A percentile compares a stretch with the other conserved stretches of the same genome.
phyloP scores from a whole-genome alignment of 2,888 invertebrate species.

The Chrysomela aeneicollis region DNA sequence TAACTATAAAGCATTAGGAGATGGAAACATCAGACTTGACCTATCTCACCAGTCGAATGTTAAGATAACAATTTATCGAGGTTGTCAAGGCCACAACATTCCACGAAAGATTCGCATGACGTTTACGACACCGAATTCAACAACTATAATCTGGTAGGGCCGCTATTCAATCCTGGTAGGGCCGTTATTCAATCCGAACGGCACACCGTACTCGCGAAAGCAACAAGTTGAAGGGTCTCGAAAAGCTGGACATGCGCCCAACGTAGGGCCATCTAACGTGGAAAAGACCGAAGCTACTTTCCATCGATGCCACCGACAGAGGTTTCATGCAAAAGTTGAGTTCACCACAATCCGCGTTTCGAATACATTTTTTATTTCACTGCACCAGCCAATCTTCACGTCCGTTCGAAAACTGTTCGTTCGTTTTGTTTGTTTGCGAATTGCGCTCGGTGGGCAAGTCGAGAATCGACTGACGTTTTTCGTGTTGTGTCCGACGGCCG shows the following conservation, averaged over 20 bases:
- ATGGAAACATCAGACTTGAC: neutral
- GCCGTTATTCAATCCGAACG: neutral
- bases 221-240: neutral
- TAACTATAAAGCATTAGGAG: too few relatives aligned
- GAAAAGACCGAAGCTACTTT: neutral
- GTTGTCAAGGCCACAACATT: neutral
- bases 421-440: constrained; percentile 22
- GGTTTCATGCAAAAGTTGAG: constrained; percentile 7
- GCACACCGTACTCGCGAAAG: neutral
- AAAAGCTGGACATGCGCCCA: neutral
- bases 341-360: neutral
- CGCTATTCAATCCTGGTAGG: neutral
- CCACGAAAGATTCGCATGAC: neutral
- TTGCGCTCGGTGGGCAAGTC: constrained; percentile 33
- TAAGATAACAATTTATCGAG: neutral
- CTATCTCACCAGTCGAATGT: neutral
- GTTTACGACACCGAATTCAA: neutral
- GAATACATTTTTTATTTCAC: neutral
- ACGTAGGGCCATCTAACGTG: neutral
- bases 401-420: neutral
- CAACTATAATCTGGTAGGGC: neutral
- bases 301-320: neutral
- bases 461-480: constrained; percentile 42
- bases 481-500: constrained; percentile 30
- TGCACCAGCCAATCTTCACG: neutral